Evolutionary conservation across 2,113 vertebrate genomes (phyloP).

Genomic region (Pogona vitticeps): DNA sequence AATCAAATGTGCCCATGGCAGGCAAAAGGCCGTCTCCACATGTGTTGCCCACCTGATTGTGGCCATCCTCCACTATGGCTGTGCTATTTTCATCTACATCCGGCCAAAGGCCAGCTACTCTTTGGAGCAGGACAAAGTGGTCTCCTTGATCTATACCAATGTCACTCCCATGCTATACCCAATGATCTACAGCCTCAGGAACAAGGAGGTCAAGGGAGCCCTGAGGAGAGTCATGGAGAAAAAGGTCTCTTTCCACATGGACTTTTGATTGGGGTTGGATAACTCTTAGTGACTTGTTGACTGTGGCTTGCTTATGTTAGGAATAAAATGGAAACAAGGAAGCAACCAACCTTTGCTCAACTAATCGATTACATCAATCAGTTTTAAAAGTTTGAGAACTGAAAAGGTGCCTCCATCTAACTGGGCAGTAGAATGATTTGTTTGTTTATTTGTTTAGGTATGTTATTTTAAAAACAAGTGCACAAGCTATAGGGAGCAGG

Average conservation of each 20-base stretch:
- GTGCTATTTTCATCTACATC: slow-evolving; percentile 29
- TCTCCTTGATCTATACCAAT: slow-evolving; percentile 20
- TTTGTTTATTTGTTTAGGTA: too few species aligned
- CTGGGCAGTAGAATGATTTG: too few species aligned
- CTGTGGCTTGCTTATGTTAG: not conserved
- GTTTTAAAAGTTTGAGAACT: too few species aligned
- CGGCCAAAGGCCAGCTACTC: slow-evolving; percentile 18
- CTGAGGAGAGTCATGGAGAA: not conserved
- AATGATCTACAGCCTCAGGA: slow-evolving; percentile 46
- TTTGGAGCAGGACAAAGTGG: slow-evolving; percentile 15
- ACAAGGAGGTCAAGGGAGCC: slow-evolving; percentile 53
- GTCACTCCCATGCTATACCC: slow-evolving; percentile 17
- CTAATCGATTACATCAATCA: too few species aligned
- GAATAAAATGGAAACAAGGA: not conserved
- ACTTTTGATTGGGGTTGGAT: not conserved
- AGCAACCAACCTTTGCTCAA: too few species aligned
- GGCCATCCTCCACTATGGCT: slow-evolving; percentile 48
- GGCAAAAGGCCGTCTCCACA: slow-evolving; percentile 60
- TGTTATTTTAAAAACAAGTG: too few species aligned
- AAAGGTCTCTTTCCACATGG: not conserved
- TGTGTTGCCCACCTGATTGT: slow-evolving; percentile 55
- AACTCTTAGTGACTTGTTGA: too few species aligned
- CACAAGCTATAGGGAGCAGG: too few species aligned
- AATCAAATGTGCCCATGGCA: slow-evolving; percentile 38
- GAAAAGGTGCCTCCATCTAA: too few species aligned